phyloP scores from a whole-genome alignment of 2,888 invertebrate species.

The Anodontia alba region DNA sequence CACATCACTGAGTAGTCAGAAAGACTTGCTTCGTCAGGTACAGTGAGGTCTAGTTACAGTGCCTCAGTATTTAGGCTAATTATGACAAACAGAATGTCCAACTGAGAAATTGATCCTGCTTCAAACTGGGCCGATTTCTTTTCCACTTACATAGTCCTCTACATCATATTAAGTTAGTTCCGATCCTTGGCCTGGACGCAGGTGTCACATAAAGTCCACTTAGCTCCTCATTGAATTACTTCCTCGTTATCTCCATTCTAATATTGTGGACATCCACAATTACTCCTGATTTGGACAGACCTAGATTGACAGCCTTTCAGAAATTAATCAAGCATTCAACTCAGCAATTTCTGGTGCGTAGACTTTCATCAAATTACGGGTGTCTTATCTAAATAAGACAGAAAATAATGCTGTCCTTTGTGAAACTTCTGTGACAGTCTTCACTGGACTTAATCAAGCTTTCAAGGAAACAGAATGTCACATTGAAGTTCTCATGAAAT shows the following conservation, averaged over 20 bases:
- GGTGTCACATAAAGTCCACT: neutral
- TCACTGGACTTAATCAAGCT: slow-evolving; percentile 6
- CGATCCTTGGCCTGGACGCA: neutral
- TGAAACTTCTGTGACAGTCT: neutral
- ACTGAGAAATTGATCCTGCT: too few species aligned
- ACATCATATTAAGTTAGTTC: neutral
- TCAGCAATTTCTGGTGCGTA: neutral
- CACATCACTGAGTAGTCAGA: too few species aligned
- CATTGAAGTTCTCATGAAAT: neutral
- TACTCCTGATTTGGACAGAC: neutral
- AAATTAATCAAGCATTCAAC: slow-evolving; percentile 1
- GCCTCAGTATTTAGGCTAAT: too few species aligned
- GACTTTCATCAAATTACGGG: slow-evolving; percentile 11
- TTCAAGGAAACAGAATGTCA: slow-evolving; percentile 4
- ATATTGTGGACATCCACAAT: slow-evolving; percentile 16
- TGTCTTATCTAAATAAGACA: slow-evolving; percentile 13
- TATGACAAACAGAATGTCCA: too few species aligned
- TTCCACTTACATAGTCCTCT: too few species aligned
- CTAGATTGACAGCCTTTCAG: neutral
- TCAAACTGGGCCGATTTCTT: too few species aligned
- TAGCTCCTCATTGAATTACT: neutral
- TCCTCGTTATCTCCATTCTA: slow-evolving; percentile 10
- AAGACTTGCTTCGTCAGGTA: too few species aligned
- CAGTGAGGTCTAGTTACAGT: too few species aligned
- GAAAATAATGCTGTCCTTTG: neutral